These are phyloP conservation scores for Psophia crepitans DNA, from an alignment of 2,113 vertebrate species.

Conservation along the genomic window DNA sequence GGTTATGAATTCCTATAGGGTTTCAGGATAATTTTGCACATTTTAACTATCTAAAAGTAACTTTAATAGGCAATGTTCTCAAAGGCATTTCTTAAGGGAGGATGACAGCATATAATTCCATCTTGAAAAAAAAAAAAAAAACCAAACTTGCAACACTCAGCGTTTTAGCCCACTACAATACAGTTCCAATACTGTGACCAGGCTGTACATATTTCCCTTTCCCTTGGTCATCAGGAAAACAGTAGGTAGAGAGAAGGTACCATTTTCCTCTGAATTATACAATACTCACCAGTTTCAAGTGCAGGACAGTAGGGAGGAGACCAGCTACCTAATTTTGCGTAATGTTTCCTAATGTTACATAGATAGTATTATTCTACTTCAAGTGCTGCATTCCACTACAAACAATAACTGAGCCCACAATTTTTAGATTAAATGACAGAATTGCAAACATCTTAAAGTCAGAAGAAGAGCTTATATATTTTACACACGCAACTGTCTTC, in stretches of 20 bases:
- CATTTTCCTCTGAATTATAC: neutral
- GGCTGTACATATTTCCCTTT: neutral
- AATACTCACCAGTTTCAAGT: neutral
- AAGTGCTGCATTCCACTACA: neutral
- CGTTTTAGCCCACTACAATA: neutral
- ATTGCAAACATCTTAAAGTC: neutral
- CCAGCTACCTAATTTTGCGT: neutral
- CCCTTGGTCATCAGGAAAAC: neutral
- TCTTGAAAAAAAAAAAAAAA: neutral
- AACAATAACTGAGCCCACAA: neutral
- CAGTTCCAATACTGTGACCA: neutral
- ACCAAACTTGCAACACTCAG: neutral
- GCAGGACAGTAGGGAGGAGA: neutral
- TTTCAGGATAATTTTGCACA: neutral
- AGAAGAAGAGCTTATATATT: neutral
- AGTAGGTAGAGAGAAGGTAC: neutral
- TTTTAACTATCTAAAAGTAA: neutral
- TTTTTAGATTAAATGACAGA: neutral
- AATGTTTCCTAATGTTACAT: neutral
- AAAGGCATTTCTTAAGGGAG: neutral
- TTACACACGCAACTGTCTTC: neutral
- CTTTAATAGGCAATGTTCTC: neutral
- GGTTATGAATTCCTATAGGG: neutral
- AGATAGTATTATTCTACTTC: neutral
- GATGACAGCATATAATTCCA: neutral